Evolutionary conservation across 2,797 vertebrate species (phyloP), one percentile per base, ranked within the genome.

Genomic region (Sebastes matsubarae): DNA sequence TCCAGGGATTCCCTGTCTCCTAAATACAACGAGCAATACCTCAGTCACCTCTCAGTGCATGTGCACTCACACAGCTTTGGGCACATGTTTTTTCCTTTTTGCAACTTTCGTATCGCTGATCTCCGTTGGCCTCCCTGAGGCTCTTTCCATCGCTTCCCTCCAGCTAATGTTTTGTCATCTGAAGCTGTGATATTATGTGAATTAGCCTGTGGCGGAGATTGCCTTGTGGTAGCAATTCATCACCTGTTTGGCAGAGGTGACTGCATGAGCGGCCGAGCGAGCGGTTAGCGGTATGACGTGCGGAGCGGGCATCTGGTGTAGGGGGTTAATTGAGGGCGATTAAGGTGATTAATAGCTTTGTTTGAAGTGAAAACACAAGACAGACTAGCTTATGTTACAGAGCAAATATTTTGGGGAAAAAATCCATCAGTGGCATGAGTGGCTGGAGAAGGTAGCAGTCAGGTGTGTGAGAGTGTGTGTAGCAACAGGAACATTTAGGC

Each of bases 341-440:
- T 97, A 97, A 92, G 90, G 94, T 96, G 96, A 97, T 96, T 96
- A 96, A 97, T 95, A 95, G 95, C 92, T 91, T 93, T 94, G 92
- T 96, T 96, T 96, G 90, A 93, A 97, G 94, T 96, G 91, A 96
- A 97, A 97, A 97, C 96, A 97, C 93, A 95, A 93, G 93, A 96
- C 94, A 91, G 87, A 94, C 86, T 85, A 91, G 90, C 90, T 96
- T 95, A 91, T 94, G 95, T 97, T 96, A 96, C 96, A 95, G 94
- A 93, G 94, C 88, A 96, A 97, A 96, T 96, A 95, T 96, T 96
- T 96, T 86, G 87, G 88, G 91, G 94, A 86, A 90, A 93, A 94
- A 95, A 93, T 91, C 88, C 92, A 92, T 94, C 94, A 94, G 89
- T 89, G 91, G 87, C 72, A 50, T 36, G 84, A 77, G 42, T 67